Conservation (phyloP, 92 coral and sea anemone genomes). For the Metridium senile region DNA sequence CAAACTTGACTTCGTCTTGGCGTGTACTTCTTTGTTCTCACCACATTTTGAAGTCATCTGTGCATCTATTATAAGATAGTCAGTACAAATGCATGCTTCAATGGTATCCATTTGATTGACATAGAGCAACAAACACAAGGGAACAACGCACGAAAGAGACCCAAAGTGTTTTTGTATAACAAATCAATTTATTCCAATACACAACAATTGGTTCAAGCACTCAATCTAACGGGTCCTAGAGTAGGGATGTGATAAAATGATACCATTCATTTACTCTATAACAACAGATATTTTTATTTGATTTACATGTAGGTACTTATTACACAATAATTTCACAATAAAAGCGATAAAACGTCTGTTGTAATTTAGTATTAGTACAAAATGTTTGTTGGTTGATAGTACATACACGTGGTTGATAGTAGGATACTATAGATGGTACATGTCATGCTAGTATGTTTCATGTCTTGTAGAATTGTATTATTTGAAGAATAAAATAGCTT, state of each 20-base stretch:
- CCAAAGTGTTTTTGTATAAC: too few relatives aligned
- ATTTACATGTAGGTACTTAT: neutral
- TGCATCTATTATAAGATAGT: too few relatives aligned
- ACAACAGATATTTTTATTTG: neutral
- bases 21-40: too few relatives aligned
- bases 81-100: too few relatives aligned
- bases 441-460: neutral
- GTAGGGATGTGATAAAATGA: neutral
- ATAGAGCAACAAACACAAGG: too few relatives aligned
- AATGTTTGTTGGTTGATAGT: neutral
- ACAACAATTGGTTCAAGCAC: too few relatives aligned
- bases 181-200: too few relatives aligned
- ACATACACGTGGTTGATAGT: neutral
- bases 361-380: slow-evolving; percentile 1
- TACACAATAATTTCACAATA: neutral
- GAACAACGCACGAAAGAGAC: too few relatives aligned
- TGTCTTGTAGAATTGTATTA: slow-evolving; percentile 29
- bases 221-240: too few relatives aligned
- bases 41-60: too few relatives aligned
- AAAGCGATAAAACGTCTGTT: slow-evolving; percentile 5
- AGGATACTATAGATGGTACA: neutral
- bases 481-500: slow-evolving; percentile 32
- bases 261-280: neutral
- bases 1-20: too few relatives aligned
- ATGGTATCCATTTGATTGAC: too few relatives aligned